Evolutionary conservation across 2,113 vertebrate genomes (phyloP), one percentile per base, ranked within the genome.

Genomic region (Hippocampus mohnikei): DNA sequence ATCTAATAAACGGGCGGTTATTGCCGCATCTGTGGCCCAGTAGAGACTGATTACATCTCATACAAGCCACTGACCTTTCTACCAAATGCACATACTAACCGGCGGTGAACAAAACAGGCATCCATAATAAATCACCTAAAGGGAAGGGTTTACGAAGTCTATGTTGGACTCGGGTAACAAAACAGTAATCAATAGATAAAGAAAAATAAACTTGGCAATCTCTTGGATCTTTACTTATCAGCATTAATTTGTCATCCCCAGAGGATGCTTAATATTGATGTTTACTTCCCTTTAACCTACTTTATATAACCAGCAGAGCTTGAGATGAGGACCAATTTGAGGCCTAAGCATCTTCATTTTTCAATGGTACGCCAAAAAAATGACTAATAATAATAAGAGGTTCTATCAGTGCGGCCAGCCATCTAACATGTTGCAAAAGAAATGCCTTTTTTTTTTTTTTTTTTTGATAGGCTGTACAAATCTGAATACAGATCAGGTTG

Each of bases 1-100:
- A 78, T 81, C 79, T 72, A 73, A 88, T 83, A 85, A 81, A 80
- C 68, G 70, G 62, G 40, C 40, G 13, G 66, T 74, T 70, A 80
- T 58, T 74, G 64, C 59, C 68, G 70, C 29, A 50, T 71, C 64
- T 58, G 66, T 63, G 37, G 41, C 75, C 41, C 62, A 74, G 40
- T 21, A 55, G 59, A 73, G 78, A 77, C 74, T 72, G 58, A 67
- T 84, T 67, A 83, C 70, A 65, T 71, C 63, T 67, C 76, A 78
- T 21, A 12, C 25, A 20, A 50, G 15, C 7, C 66, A n/a, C 55
- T 77, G 75, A 80, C 72, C 74, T 79, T 75, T 78, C 70, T 1
- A 73, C 64, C 44, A 60, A 63, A 25, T 23, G 42, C 44, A 50
- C 60, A 52, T 33, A 16, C 56, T 20, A 41, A 67, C 33, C 23